phyloP scores from a whole-genome alignment of 2,888 invertebrate genomes.

The Cremastinae sp. region DNA sequence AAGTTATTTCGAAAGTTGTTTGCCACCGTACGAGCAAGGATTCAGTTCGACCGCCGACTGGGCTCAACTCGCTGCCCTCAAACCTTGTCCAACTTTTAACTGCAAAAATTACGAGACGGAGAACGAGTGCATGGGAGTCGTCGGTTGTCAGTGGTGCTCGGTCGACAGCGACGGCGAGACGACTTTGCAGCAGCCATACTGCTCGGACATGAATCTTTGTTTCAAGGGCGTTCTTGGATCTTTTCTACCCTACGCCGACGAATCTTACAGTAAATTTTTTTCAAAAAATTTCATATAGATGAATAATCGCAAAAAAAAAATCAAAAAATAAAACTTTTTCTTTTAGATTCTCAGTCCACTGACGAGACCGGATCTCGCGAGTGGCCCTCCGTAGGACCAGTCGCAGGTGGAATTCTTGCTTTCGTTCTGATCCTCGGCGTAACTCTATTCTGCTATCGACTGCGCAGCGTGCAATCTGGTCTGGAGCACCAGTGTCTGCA shows the following conservation, averaged over 20 bases:
- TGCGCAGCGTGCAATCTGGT: constrained; percentile 82
- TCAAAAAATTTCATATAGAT: not conserved
- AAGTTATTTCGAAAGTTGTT: constrained; percentile 71
- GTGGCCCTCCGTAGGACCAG: constrained; percentile 89
- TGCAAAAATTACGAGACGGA: constrained; percentile 86
- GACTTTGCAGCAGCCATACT: constrained; percentile 87
- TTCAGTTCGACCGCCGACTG: constrained; percentile 64
- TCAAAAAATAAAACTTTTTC: too few species aligned
- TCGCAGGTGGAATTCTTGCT: constrained; percentile 92
- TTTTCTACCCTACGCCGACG: constrained; percentile 90
- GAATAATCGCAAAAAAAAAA: too few species aligned
- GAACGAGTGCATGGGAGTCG: constrained; percentile 85
- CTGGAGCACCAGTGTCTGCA: constrained; percentile 81
- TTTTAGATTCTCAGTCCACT: constrained; percentile 76
- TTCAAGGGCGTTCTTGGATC: constrained; percentile 93
- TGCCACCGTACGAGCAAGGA: constrained; percentile 75
- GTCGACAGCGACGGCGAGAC: constrained; percentile 88
- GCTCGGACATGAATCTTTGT: constrained; percentile 90
- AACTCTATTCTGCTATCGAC: constrained; percentile 92
- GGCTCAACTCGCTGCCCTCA: constrained; percentile 82
- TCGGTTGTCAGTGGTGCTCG: constrained; percentile 96
- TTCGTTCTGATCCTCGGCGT: constrained; percentile 90
- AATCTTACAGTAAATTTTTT: constrained; percentile 81
- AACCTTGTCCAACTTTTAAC: constrained; percentile 86
- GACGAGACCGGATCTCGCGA: constrained; percentile 74